Evolutionary conservation across 2,888 invertebrate genomes (phyloP).

Genomic region (Pandemis corylana): DNA sequence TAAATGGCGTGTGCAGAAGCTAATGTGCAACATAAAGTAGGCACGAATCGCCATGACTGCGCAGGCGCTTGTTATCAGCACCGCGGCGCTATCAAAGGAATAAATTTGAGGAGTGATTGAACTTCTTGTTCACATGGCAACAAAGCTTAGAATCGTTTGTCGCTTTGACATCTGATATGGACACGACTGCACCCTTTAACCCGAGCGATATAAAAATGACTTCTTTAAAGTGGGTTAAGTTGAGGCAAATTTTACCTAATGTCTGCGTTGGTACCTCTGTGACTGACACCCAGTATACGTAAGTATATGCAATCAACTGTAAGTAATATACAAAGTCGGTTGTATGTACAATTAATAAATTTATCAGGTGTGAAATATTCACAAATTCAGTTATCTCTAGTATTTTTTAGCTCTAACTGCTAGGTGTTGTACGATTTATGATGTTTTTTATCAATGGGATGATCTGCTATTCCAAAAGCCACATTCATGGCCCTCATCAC

Average conservation of each 20-base stretch:
- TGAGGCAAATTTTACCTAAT: neutral
- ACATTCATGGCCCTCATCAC: conserved; percentile 26
- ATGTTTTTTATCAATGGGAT: conserved; percentile 4
- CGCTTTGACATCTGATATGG: conserved; percentile 60
- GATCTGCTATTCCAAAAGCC: conserved; percentile 5
- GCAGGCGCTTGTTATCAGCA: conserved; percentile 65
- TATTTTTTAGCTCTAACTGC: too few relatives aligned
- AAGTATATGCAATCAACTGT: too few relatives aligned
- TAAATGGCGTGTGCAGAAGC: conserved; percentile 65
- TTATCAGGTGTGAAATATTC: neutral
- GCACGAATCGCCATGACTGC: conserved; percentile 57
- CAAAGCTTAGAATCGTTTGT: conserved; percentile 66
- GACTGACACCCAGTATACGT: too few relatives aligned
- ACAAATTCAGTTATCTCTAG: too few relatives aligned
- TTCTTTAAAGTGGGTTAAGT: conserved; percentile 59
- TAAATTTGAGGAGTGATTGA: conserved; percentile 56
- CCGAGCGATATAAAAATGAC: conserved; percentile 63
- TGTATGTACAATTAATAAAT: neutral
- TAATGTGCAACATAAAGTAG: conserved; percentile 65
- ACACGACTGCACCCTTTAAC: conserved; percentile 71
- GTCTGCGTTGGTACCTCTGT: too few relatives aligned
- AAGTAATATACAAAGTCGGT: too few relatives aligned
- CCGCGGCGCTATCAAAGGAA: conserved; percentile 74
- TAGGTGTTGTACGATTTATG: neutral
- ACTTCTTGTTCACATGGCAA: conserved; percentile 57